Conservation (phyloP, 2,888 invertebrate species). For the Campoletis raptor region DNA sequence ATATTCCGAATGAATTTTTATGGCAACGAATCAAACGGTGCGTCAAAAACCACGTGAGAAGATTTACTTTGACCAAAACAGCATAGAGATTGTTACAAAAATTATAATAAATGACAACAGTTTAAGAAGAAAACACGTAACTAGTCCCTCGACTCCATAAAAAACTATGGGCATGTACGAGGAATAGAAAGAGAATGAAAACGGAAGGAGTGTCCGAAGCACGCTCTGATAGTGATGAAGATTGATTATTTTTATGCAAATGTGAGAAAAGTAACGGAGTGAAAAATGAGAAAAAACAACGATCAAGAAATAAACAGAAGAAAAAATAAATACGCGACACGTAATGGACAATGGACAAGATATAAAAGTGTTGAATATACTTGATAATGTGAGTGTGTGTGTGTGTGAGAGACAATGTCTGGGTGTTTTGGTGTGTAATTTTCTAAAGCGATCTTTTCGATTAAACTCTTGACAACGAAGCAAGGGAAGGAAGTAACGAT, state of each 20-base stretch:
- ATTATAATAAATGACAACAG: slow-evolving; percentile 36
- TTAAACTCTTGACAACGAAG: slow-evolving; percentile 5
- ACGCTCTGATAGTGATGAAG: slow-evolving; percentile 50
- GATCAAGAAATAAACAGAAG: neutral
- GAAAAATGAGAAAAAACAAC: neutral
- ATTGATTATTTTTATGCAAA: slow-evolving; percentile 58
- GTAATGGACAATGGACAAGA: slow-evolving; percentile 35
- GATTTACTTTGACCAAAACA: neutral
- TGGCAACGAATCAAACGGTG: neutral
- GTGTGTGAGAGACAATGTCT: neutral
- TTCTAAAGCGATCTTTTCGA: slow-evolving; percentile 33
- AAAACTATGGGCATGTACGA: slow-evolving; percentile 7
- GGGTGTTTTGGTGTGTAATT: slow-evolving; percentile 1
- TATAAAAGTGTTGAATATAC: slow-evolving; percentile 18
- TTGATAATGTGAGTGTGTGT: neutral
- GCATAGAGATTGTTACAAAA: neutral
- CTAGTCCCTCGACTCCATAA: neutral
- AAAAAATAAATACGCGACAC: neutral
- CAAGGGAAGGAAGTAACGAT: neutral
- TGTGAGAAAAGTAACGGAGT: slow-evolving; percentile 9
- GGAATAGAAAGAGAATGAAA: neutral
- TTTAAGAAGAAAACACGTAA: slow-evolving; percentile 9
- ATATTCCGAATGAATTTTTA: neutral
- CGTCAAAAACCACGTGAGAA: slow-evolving; percentile 4
- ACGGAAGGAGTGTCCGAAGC: slow-evolving; percentile 14